These are phyloP conservation scores for Phengaris arion DNA, from an alignment of 2,888 invertebrate species.

Conservation along the genomic window DNA sequence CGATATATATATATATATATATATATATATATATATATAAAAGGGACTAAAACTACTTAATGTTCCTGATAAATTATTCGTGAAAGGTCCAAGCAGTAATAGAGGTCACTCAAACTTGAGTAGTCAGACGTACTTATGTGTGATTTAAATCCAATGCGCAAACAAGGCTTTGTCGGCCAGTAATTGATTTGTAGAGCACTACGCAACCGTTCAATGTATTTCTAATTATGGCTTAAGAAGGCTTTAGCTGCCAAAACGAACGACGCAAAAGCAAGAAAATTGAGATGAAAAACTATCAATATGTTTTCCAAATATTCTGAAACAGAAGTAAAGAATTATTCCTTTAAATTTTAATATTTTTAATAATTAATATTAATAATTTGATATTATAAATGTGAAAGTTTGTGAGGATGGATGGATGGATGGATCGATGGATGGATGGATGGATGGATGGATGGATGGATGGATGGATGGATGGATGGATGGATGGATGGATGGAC, in stretches of 20 bases:
- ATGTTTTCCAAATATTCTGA: neutral
- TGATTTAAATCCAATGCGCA: constrained; percentile 11
- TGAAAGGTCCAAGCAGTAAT: neutral
- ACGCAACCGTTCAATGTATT: constrained; percentile 1
- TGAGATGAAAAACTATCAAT: neutral
- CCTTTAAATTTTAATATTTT: no score
- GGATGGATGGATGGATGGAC: no score
- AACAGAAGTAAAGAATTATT: no score
- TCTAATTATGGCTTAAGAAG: constrained; percentile 2
- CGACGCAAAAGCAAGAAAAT: neutral
- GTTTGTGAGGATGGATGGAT: no score
- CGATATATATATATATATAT: no score
- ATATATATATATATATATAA: no score
- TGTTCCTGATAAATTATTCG: neutral
- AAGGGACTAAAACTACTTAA: neutral
- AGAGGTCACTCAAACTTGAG: neutral
- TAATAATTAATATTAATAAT: no score
- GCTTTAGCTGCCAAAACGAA: neutral
- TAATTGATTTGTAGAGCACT: constrained; percentile 10
- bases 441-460: no score
- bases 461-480: no score
- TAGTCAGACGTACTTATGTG: neutral
- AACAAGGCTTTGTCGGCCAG: constrained; percentile 9
- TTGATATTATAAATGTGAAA: no score
- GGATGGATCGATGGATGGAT: no score